phyloP scores from a whole-genome alignment of 2,888 invertebrate genomes.

The Platycheirus albimanus region DNA sequence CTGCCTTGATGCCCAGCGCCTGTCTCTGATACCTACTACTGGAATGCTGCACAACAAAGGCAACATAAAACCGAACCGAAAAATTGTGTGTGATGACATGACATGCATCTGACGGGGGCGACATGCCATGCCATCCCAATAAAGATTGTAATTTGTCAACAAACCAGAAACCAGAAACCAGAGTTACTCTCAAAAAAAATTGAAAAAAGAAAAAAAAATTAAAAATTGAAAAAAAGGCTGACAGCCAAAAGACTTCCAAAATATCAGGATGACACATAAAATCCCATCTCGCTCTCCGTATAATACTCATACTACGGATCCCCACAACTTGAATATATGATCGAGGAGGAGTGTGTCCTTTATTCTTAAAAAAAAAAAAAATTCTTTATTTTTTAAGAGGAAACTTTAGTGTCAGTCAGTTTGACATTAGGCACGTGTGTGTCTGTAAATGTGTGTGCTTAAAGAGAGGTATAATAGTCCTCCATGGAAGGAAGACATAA shows the following conservation, averaged over 20 bases:
- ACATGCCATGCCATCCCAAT: conserved; percentile 68
- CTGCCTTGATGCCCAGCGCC: no score
- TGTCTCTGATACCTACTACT: not conserved
- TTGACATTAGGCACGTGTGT: conserved; percentile 42
- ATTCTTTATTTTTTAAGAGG: not conserved
- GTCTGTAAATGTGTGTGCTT: conserved; percentile 6
- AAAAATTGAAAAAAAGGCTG: conserved; percentile 23
- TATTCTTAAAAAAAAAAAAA: no score
- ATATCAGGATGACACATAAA: conserved; percentile 46
- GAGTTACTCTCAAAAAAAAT: conserved; percentile 3
- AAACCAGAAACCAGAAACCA: conserved; percentile 44
- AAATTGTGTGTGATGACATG: conserved; percentile 54
- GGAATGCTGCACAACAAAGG: conserved; percentile 12
- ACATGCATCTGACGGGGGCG: conserved; percentile 66
- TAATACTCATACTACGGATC: not conserved
- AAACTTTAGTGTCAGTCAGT: conserved; percentile 27
- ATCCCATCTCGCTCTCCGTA: not conserved
- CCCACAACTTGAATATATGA: conserved; percentile 35
- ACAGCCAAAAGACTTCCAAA: conserved; percentile 51
- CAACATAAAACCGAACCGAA: conserved; percentile 15
- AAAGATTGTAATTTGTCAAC: conserved; percentile 72
- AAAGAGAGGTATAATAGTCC: conserved; percentile 28
- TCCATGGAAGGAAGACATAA: conserved; percentile 5
- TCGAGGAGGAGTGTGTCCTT: conserved; percentile 16
- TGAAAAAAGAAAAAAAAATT: conserved; percentile 2